Evolutionary conservation across 2,797 vertebrate species (phyloP).

Genomic region (Mormyrops boulengeri): DNA sequence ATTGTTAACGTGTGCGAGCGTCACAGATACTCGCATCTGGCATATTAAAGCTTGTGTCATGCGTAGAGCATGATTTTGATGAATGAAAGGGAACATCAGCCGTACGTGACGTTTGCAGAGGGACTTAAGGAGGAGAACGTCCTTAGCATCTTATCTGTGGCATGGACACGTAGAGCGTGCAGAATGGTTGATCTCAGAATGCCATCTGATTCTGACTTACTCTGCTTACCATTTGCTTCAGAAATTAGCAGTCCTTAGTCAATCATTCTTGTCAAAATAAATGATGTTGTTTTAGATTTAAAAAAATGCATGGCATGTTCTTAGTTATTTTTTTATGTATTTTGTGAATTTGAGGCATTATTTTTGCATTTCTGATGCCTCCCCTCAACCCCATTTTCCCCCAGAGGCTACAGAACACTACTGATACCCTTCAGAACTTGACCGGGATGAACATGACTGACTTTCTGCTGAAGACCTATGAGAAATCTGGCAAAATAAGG

Average conservation of each 20-base stretch:
- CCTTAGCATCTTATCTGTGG: neutral
- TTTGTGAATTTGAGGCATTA: neutral
- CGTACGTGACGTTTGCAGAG: neutral
- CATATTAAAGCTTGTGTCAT: neutral
- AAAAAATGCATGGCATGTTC: neutral
- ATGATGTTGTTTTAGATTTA: neutral
- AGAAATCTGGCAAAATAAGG: constrained; percentile 58
- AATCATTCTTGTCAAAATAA: neutral
- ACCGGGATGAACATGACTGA: constrained; percentile 84
- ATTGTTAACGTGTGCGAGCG: neutral
- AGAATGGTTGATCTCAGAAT: neutral
- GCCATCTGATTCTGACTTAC: neutral
- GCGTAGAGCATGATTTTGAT: neutral
- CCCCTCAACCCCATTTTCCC: neutral
- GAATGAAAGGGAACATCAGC: neutral
- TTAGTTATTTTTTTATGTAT: neutral
- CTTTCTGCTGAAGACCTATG: constrained; percentile 85
- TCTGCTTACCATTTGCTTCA: neutral
- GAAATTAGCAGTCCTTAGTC: neutral
- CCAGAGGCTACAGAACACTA: constrained; percentile 83
- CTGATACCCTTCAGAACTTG: constrained; percentile 80
- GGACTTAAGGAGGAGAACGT: neutral
- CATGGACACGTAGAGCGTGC: neutral
- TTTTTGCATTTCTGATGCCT: neutral
- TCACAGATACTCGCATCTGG: neutral